Evolutionary conservation across 92 coral and sea anemone genomes (phyloP), one percentile per base, ranked within the genome.

Genomic region (Anthopleura xanthogrammica): DNA sequence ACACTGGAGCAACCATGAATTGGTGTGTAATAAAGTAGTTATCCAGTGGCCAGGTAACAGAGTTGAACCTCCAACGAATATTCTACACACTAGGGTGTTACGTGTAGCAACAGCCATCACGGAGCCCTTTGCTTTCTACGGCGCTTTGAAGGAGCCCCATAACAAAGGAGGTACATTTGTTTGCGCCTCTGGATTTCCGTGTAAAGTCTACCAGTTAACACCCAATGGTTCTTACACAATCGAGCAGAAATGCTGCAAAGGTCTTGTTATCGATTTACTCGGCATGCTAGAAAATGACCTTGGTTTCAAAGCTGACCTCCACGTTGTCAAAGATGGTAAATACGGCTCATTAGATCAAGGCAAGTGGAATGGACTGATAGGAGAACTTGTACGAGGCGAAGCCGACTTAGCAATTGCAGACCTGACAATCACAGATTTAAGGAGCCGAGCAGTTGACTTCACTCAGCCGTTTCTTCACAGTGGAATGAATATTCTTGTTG

Each of bases 341-440:
- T 88, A 91, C 66, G 94, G 94, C 17, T 73, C 80, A 60, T 41
- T 56, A 54, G 83, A 88, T 77, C 43, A 39, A 52, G 66, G 88
- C 12, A 57, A 76, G 71, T 91, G 94, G 94, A 83, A 88, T 79
- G 94, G 94, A n/a, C 23, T 91, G 85, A 91, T 91, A 57, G 94
- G 94, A n/a, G 94, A 91, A 65, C 75, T 91, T 16, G 29, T 87
- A 23, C 85, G 94, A 14, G 82, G 86, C 1, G 94, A 91, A 62
- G 94, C 89, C 19, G 94, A 91, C 81, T 11, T 91, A 66, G 91
- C 89, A 11, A 64, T 91, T 40, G 91, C 89, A 22, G 94, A 91
- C 77, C 48, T 91, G 29, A 91, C 91, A 20, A 88, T 91, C 79
- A 91, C 94, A 22, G 90, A 91, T 75, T 79, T 85, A 54, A 85